Conservation (phyloP, 2,888 invertebrate genomes). For the Ceraclea dissimilis region DNA sequence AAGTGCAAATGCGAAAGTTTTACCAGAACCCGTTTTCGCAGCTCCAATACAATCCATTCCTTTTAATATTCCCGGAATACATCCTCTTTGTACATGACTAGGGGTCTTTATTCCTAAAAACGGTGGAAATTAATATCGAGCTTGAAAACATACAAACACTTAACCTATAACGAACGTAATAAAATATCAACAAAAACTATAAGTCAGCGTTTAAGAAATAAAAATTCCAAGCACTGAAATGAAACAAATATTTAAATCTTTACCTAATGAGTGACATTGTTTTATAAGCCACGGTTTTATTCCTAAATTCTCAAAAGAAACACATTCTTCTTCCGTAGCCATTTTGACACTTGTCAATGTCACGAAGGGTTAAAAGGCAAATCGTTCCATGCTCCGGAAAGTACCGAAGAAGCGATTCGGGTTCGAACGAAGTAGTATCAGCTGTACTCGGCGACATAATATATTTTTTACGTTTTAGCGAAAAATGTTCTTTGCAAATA, state of each 20-base stretch:
- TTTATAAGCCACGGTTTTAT: slow-evolving; percentile 68
- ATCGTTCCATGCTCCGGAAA: too few relatives aligned
- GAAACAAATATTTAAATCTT: slow-evolving; percentile 24
- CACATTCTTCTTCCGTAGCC: neutral
- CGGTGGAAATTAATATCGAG: slow-evolving; percentile 6
- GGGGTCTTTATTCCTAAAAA: slow-evolving; percentile 66
- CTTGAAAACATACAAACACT: slow-evolving; percentile 10
- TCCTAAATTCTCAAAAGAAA: neutral
- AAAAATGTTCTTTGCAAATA: too few relatives aligned
- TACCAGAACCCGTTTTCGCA: slow-evolving; percentile 96
- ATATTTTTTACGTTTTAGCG: too few relatives aligned
- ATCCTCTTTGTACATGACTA: slow-evolving; percentile 75
- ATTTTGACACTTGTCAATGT: neutral
- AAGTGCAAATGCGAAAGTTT: slow-evolving; percentile 94
- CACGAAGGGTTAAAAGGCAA: too few relatives aligned
- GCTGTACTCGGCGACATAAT: too few relatives aligned
- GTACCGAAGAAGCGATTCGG: too few relatives aligned
- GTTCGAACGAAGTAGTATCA: too few relatives aligned
- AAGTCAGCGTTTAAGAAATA: neutral
- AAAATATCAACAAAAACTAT: neutral
- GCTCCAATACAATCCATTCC: slow-evolving; percentile 91
- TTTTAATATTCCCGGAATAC: slow-evolving; percentile 67
- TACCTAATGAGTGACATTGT: slow-evolving; percentile 64
- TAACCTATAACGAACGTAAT: neutral
- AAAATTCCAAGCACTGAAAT: neutral